These are phyloP conservation scores for Miichthys miiuy DNA, from an alignment of 2,797 vertebrate genomes.

Conservation along the genomic window DNA sequence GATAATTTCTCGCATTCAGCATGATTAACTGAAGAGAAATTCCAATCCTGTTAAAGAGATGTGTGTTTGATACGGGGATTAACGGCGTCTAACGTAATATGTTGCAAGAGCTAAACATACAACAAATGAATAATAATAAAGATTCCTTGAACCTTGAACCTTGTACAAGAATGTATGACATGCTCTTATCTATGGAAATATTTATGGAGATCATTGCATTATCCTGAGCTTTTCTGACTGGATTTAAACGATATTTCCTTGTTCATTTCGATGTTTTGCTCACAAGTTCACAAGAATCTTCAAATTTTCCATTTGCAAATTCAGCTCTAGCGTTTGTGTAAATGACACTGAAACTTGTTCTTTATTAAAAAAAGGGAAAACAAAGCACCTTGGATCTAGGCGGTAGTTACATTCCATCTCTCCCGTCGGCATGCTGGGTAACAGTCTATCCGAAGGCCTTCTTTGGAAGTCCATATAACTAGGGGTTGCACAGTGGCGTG, in stretches of 20 bases:
- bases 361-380: not conserved
- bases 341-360: slow-evolving; percentile 7
- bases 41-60: not conserved
- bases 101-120: not conserved
- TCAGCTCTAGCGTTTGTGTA: slow-evolving; percentile 1
- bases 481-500: slow-evolving; percentile 37
- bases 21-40: not conserved
- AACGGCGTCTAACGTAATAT: not conserved
- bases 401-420: slow-evolving; percentile 26
- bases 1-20: not conserved
- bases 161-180: not conserved
- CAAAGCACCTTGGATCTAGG: not conserved
- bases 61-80: not conserved
- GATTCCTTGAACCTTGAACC: too few relatives aligned
- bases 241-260: slow-evolving; percentile 8
- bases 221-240: not conserved
- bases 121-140: not conserved
- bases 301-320: slow-evolving; percentile 4
- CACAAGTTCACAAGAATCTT: not conserved
- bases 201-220: not conserved
- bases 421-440: slow-evolving; percentile 5
- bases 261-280: not conserved
- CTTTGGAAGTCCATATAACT: slow-evolving; percentile 26
- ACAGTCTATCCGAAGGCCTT: slow-evolving; percentile 20
- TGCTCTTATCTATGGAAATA: not conserved